phyloP scores from a whole-genome alignment of 2,113 vertebrate genomes.

The Gymnogyps californianus region DNA sequence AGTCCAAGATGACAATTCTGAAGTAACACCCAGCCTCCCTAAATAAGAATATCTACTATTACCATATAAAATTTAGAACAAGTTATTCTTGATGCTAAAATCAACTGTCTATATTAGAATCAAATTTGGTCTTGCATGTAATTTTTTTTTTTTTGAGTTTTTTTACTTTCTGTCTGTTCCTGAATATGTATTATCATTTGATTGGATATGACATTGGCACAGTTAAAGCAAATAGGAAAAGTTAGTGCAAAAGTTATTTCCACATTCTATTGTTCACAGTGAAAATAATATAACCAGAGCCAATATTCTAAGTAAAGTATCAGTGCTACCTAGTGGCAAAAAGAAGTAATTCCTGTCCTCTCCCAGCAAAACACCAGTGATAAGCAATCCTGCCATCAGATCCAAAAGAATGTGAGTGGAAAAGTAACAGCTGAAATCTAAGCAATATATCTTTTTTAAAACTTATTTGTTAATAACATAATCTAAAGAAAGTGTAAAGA shows the following conservation, averaged over 20 bases:
- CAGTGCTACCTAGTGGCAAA: constrained; percentile 72
- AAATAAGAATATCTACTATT: neutral
- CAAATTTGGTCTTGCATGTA: neutral
- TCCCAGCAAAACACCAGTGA: neutral
- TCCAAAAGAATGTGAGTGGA: neutral
- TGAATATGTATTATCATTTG: neutral
- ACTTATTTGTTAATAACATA: neutral
- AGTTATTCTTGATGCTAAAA: neutral
- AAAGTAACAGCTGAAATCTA: neutral
- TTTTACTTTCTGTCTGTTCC: neutral
- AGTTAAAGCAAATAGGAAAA: neutral
- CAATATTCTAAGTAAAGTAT: constrained; percentile 26
- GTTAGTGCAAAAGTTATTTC: neutral
- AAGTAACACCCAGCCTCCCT: constrained; percentile 80
- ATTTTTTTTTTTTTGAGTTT: neutral
- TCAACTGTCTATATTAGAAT: neutral
- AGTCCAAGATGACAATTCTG: constrained; percentile 80
- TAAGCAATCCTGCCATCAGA: neutral
- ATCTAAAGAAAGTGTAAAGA: neutral
- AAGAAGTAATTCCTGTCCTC: constrained; percentile 14
- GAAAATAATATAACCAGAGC: neutral
- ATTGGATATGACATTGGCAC: neutral
- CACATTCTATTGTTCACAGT: neutral
- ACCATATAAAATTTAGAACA: neutral
- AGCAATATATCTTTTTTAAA: neutral